Base-by-base conservation (phyloP, 2,888 invertebrate species). In the Eilema griseolum region DNA sequence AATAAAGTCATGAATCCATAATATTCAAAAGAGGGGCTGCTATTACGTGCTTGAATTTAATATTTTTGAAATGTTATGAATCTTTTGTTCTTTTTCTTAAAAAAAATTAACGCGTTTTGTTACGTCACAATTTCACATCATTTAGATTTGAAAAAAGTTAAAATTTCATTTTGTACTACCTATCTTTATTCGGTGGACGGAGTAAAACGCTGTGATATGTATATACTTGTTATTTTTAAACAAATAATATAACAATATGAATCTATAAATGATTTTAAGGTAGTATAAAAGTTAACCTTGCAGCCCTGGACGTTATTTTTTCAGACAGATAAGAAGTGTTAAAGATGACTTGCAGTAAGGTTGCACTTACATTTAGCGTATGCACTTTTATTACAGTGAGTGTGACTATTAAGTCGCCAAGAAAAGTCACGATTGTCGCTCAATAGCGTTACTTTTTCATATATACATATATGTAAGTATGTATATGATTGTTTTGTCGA, bases 361-460 rank as follows among this genome's bases (percentile, higher is more conserved):
- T 66, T 56, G 72, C 82, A 83, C 80, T 37, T 10, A 56, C 33
- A 66, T 72, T 59, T 75, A 78, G 72, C 65, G 80, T 31, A 74
- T 37, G 72, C 1, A 10, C 61, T 79, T 62, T 79, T 60, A 73
- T 75, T 74, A 77, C 52, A 72, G 81, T 76, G 75, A 82, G 75
- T 81, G 79, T 80, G 14, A 23, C 26, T 67, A 70, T 73, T 70
- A 74, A 82, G 79, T 80, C 69, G 57, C 74, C 74, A 77, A 84
- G 83, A 82, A 84, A 84, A 81, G 79, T 81, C 78, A 75, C 83
- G 80, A 76, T 67, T 72, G 73, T 71, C 71, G 74, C 67, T 74
- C 75, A 74, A 74, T 69, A 75, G 31, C 11, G 66, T 23, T 67
- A 62, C 46, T 24, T 72, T 69, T 52, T 62, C 52, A 67, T 62